Evolutionary conservation across 2,888 invertebrate species (phyloP), one percentile per base, ranked within the genome.

Genomic region (Hybos culiciformis): DNA sequence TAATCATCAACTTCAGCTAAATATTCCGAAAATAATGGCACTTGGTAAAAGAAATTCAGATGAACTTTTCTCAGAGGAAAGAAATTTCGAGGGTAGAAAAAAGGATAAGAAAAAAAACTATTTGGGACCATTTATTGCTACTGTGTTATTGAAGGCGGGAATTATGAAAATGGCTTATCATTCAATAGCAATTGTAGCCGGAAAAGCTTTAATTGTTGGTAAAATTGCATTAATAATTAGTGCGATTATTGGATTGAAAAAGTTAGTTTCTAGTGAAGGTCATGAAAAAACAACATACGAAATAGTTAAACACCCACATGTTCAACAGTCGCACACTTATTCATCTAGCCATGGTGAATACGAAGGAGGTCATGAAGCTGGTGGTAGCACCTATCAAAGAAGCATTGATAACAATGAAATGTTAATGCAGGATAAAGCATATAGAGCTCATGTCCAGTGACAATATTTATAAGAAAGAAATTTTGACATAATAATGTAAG

Each of bases 291-390:
- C 84, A 1, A 85, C 85, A 5, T 81, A 85, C 51, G 86, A 87
- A 66, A 84, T 87, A 52, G 80, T 87, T 42, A 86, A 86, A 61
- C 81, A 85, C 63, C 87, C 86, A n/a, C 80, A 83, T 56, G 77
- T 84, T 42, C 79, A 79, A 39, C 81, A 82, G 59, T 77, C 77
- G 53, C 83, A 85, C 57, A 77, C 80, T 5, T 84, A 84, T 57
- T 81, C 83, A 3, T 72, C 78, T 5, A 63, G 62, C 46, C 75
- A 80, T 54, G 78, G 77, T 52, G 78, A 78, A 39, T 73, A 73
- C 51, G 69, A 69, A 34, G 76, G 75, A 48, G 73, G 73, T 39
- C 74, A 74, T 37, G 66, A 72, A 1, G 73, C 73, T 9, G 70
- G 75, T 8, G 72, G 73, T 29, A 54, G 57, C 20, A 62, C 67